A percentile compares a stretch with the other conserved stretches of the same genome.
phyloP scores from a whole-genome alignment of 1,140 invertebrate species.

The Conus betulinus region DNA sequence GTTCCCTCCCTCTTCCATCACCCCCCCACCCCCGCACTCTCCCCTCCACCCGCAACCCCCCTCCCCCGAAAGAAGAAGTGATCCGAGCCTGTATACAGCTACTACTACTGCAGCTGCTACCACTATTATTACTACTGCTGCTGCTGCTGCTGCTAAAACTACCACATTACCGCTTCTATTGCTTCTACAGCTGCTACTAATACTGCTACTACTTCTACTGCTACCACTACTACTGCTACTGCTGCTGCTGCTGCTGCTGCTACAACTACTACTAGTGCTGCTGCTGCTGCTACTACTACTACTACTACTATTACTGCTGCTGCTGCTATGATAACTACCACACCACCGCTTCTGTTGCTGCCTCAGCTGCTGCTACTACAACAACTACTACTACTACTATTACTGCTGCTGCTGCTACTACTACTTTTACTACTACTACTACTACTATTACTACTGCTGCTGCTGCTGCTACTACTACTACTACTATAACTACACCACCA shows the following conservation, averaged over 20 bases:
- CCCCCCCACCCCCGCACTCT: too few species aligned
- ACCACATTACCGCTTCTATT: too few species aligned
- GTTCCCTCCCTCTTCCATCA: too few species aligned
- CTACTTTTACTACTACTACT: constrained; percentile 1
- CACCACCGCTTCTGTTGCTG: too few species aligned
- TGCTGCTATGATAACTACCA: too few species aligned
- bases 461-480: not conserved
- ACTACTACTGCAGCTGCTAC: too few species aligned
- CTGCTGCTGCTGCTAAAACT: too few species aligned
- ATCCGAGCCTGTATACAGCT: too few species aligned
- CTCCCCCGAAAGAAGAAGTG: too few species aligned
- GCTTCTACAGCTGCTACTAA: too few species aligned
- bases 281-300: not conserved
- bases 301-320: not conserved
- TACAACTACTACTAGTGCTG: not conserved
- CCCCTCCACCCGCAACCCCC: too few species aligned
- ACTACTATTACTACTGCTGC: not conserved
- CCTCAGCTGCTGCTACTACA: not conserved
- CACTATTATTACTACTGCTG: not conserved
- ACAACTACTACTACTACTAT: not conserved
- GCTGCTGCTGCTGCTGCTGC: not conserved
- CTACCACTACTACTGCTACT: constrained; percentile 3
- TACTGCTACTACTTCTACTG: too few species aligned
- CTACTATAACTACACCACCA: not conserved
- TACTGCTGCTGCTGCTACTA: not conserved